These are phyloP conservation scores for Pitangus sulphuratus DNA, from an alignment of 2,797 vertebrate species.

Conservation along the genomic window DNA sequence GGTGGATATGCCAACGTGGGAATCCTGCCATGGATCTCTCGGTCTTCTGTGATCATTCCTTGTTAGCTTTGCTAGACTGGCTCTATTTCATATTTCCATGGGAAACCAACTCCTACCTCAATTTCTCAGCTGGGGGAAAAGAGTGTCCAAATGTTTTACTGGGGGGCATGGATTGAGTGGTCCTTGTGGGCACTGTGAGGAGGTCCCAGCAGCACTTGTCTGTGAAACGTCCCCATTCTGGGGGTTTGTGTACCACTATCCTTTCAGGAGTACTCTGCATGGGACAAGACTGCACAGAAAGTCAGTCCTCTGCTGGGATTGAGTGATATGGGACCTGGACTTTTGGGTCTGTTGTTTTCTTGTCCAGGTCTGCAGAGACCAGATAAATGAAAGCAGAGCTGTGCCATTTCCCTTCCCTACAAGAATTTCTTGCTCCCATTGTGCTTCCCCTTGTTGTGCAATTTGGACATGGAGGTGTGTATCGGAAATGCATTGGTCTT, in stretches of 20 bases:
- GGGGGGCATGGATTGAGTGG: accelerated
- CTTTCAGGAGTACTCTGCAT: background rate
- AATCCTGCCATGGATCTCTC: background rate
- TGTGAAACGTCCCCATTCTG: background rate
- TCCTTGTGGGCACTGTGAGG: background rate
- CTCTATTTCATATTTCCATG: background rate
- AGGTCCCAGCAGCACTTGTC: background rate
- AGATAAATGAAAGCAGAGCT: background rate
- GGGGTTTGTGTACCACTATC: background rate
- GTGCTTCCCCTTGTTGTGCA: background rate
- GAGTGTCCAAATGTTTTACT: background rate
- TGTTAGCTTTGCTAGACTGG: background rate
- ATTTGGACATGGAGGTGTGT: background rate
- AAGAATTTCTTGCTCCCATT: background rate
- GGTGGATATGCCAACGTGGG: accelerated
- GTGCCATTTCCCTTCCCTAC: background rate
- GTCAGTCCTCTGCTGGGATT: background rate
- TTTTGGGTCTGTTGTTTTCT: background rate
- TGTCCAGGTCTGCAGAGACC: background rate
- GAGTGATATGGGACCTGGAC: background rate
- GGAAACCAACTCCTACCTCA: background rate
- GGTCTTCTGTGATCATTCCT: background rate
- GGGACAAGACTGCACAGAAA: background rate
- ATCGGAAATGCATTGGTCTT: background rate
- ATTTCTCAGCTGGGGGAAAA: background rate